phyloP scores from a whole-genome alignment of 2,797 vertebrate species.

The Molossus alvarezi region DNA sequence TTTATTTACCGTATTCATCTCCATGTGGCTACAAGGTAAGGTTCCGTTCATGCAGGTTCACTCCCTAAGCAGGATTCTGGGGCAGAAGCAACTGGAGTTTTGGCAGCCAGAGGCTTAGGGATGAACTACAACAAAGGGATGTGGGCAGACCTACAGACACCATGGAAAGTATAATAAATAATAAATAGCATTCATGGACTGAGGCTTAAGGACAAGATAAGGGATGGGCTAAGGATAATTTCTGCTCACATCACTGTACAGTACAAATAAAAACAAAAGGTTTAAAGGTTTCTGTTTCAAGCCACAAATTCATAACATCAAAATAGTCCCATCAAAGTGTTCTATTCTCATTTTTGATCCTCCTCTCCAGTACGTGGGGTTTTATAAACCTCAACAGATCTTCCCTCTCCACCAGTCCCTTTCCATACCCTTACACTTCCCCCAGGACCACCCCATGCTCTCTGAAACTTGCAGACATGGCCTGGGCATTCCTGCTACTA shows the following conservation, averaged over 20 bases:
- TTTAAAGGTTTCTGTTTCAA: conserved; percentile 61
- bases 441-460: background rate
- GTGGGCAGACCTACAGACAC: background rate
- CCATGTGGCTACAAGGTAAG: background rate
- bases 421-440: background rate
- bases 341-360: conserved; percentile 10
- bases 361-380: background rate
- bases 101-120: background rate
- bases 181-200: background rate
- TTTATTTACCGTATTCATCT: conserved; percentile 36
- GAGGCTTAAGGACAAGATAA: background rate
- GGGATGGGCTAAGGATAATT: background rate
- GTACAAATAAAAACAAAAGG: background rate
- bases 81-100: background rate
- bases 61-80: background rate
- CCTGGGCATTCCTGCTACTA: background rate
- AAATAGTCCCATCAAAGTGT: conserved; percentile 55
- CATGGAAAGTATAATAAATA: background rate
- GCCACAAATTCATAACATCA: conserved; percentile 53
- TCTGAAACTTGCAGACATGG: background rate
- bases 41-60: background rate
- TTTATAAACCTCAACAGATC: conserved; percentile 50
- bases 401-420: background rate
- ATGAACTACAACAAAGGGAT: background rate
- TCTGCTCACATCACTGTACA: background rate